Percentiles rank a stretch among this genome's conserved stretches.
phyloP scores from a whole-genome alignment of 2,888 invertebrate genomes.

The Catocala sponsa region DNA sequence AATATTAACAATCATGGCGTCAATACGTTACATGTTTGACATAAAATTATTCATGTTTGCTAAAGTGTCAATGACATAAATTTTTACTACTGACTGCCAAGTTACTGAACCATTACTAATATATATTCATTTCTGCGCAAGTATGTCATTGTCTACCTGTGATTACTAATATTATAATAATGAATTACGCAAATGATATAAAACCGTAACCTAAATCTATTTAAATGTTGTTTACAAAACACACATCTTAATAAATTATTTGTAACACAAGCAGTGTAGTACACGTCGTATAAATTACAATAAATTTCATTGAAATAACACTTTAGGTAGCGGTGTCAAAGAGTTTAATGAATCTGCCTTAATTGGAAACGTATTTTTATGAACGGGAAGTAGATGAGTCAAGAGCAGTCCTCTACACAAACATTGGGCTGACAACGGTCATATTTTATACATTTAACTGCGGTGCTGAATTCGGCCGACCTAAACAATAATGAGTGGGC shows the following conservation, averaged over 20 bases:
- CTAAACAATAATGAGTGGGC: slow-evolving; percentile 67
- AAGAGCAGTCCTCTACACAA: slow-evolving; percentile 37
- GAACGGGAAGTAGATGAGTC: slow-evolving; percentile 37
- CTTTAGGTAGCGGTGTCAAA: slow-evolving; percentile 25
- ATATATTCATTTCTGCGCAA: neutral
- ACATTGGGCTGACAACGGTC: slow-evolving; percentile 59
- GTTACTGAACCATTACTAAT: slow-evolving; percentile 6
- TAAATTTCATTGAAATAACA: slow-evolving; percentile 25
- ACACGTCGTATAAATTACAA: slow-evolving; percentile 25
- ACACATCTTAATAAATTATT: neutral
- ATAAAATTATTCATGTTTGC: neutral
- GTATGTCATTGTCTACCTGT: no score
- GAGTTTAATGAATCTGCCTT: slow-evolving; percentile 32
- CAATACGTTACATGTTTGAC: no score
- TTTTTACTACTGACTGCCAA: slow-evolving; percentile 8
- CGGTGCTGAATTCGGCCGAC: slow-evolving; percentile 55
- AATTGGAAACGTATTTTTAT: slow-evolving; percentile 43
- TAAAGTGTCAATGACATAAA: slow-evolving; percentile 2
- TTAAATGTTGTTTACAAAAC: neutral
- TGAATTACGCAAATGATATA: no score
- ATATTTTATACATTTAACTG: slow-evolving; percentile 75
- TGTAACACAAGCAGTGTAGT: neutral
- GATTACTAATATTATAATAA: no score
- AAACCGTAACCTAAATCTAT: no score
- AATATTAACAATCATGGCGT: no score